These are phyloP conservation scores for Salvelinus sp. DNA, from an alignment of 2,113 vertebrate species.

Conservation along the genomic window DNA sequence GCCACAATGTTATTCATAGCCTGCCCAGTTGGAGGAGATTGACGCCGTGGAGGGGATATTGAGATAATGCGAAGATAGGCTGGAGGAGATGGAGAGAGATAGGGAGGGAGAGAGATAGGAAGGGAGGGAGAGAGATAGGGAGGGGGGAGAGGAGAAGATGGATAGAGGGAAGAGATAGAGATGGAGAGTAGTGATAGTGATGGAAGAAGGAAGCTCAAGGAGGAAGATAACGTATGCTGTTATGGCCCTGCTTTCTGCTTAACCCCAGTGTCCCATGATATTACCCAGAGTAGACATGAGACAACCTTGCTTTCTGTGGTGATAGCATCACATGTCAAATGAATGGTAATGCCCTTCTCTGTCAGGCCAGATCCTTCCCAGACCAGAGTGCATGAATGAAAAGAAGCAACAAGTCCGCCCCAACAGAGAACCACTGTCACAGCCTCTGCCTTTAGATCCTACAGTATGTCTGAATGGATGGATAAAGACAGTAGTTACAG, in stretches of 20 bases:
- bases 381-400: too few relatives aligned
- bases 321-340: too few relatives aligned
- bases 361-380: too few relatives aligned
- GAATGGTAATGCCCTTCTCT: too few relatives aligned
- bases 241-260: too few relatives aligned
- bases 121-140: slow-evolving; percentile 39
- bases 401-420: too few relatives aligned
- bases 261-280: too few relatives aligned
- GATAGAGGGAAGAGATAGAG: slow-evolving; percentile 38
- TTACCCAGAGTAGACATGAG: too few relatives aligned
- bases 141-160: slow-evolving; percentile 27
- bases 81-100: slow-evolving; percentile 45
- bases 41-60: slow-evolving; percentile 22
- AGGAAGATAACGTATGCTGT: too few relatives aligned
- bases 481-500: slow-evolving; percentile 36
- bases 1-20: slow-evolving; percentile 43
- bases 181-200: slow-evolving; percentile 30
- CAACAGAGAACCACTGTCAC: too few relatives aligned
- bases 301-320: too few relatives aligned
- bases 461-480: neutral
- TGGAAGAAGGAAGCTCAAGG: neutral
- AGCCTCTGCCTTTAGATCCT: too few relatives aligned
- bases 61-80: slow-evolving; percentile 31
- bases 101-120: neutral
- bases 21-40: slow-evolving; percentile 13